phyloP scores from a whole-genome alignment of 1,140 invertebrate genomes.

The Polypedilum vanderplanki region DNA sequence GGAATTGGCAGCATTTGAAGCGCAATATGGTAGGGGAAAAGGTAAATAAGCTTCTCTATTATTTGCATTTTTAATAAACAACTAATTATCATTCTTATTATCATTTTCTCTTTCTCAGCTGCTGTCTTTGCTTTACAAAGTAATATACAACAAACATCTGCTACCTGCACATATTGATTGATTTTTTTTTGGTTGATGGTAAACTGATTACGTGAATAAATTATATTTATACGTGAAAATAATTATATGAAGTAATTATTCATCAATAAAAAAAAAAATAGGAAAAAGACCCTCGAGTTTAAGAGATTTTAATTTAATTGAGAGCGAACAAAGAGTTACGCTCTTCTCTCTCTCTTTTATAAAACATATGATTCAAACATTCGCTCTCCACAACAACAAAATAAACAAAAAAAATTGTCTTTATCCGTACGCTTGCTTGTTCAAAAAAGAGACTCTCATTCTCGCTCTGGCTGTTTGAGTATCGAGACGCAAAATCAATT shows the following conservation, averaged over 20 bases:
- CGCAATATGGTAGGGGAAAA: not conserved
- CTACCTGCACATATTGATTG: too few species aligned
- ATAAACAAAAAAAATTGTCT: too few species aligned
- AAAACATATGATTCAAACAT: not conserved
- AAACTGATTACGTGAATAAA: too few species aligned
- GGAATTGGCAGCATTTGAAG: constrained; percentile 33
- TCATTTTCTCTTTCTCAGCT: not conserved
- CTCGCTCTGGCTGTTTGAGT: too few species aligned
- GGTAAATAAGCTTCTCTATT: not conserved
- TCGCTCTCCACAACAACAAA: too few species aligned
- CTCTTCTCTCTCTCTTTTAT: not conserved
- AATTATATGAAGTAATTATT: too few species aligned
- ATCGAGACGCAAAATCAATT: not conserved
- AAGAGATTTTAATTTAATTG: not conserved
- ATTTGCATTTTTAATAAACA: not conserved
- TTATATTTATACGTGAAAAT: too few species aligned
- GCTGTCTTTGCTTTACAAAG: not conserved
- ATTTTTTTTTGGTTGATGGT: too few species aligned
- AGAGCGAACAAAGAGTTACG: not conserved
- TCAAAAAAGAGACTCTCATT: too few species aligned
- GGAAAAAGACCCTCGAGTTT: too few species aligned
- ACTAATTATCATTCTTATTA: not conserved
- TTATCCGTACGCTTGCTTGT: too few species aligned
- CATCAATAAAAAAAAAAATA: too few species aligned
- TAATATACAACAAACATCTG: not conserved